Evolutionary conservation across 2,113 vertebrate species (phyloP).

Genomic region (Bostrychus sinensis): DNA sequence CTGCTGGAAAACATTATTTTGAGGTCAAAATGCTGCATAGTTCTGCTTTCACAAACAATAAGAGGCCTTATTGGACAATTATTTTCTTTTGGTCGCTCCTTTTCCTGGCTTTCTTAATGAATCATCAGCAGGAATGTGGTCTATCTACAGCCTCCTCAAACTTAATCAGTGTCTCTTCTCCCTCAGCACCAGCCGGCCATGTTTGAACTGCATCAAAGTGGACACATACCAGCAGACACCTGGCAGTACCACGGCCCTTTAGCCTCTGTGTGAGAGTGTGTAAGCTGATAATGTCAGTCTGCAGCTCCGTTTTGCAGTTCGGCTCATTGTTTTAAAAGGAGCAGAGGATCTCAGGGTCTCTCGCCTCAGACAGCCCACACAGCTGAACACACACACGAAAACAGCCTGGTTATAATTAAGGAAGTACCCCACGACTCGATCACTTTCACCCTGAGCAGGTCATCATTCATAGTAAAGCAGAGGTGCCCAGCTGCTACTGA

Average conservation of each 20-base stretch:
- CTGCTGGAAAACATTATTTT: too few species aligned
- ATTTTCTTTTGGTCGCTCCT: conserved; percentile 37
- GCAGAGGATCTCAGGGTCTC: conserved; percentile 57
- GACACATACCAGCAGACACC: conserved; percentile 64
- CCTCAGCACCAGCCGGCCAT: conserved; percentile 45
- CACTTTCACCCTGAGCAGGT: conserved; percentile 19
- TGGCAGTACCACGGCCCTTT: conserved; percentile 69
- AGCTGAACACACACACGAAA: conserved; percentile 77
- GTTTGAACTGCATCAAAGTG: conserved; percentile 54
- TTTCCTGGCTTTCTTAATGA: conserved; percentile 35
- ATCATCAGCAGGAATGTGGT: conserved; percentile 57
- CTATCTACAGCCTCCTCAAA: conserved; percentile 56
- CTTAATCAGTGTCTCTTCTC: conserved; percentile 62
- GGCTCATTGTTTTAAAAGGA: conserved; percentile 62
- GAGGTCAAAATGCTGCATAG: too few species aligned
- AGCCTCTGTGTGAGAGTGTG: conserved; percentile 59
- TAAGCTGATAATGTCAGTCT: conserved; percentile 67
- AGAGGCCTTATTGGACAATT: conserved; percentile 28
- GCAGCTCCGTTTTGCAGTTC: conserved; percentile 41
- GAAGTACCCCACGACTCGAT: conserved; percentile 48
- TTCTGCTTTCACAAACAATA: conserved; percentile 48
- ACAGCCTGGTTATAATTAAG: conserved; percentile 70
- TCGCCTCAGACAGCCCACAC: conserved; percentile 60
- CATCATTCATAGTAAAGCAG: conserved; percentile 12
- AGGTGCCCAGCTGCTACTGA: neutral